These are phyloP conservation scores for Drosophila miranda DNA, from an alignment of 1,140 invertebrate species.

Conservation along the genomic window DNA sequence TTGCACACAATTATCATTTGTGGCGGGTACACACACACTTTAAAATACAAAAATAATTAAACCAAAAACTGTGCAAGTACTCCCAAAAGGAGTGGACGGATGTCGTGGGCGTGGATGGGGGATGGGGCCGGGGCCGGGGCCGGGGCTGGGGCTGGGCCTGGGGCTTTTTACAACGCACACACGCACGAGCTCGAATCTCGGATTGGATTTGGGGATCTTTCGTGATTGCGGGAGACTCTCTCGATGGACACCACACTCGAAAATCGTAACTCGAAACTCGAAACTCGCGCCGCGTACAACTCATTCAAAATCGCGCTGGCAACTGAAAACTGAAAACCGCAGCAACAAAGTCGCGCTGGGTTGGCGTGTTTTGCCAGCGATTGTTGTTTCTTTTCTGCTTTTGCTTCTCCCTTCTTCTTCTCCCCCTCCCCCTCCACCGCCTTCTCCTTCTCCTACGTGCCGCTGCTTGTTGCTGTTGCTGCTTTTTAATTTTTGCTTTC, in stretches of 20 bases:
- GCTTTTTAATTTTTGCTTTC: slow-evolving; percentile 74
- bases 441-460: slow-evolving; percentile 44
- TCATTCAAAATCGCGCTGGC: slow-evolving; percentile 79
- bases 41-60: slow-evolving; percentile 43
- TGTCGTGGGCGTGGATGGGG: background rate
- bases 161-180: background rate
- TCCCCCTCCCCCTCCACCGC: slow-evolving; percentile 21
- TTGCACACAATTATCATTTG: slow-evolving; percentile 68
- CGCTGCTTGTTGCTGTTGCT: slow-evolving; percentile 30
- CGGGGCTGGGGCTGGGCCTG: background rate
- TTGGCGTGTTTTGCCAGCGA: slow-evolving; percentile 77
- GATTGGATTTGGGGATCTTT: too few relatives aligned
- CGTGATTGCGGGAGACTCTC: too few relatives aligned
- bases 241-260: too few relatives aligned
- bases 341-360: slow-evolving; percentile 78
- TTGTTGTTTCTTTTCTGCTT: slow-evolving; percentile 38
- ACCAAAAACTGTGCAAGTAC: slow-evolving; percentile 18
- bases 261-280: slow-evolving; percentile 1
- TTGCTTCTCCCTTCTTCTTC: slow-evolving; percentile 32
- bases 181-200: slow-evolving; percentile 2
- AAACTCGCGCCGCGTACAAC: slow-evolving; percentile 68
- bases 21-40: slow-evolving; percentile 36
- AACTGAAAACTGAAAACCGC: slow-evolving; percentile 73
- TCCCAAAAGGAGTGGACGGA: slow-evolving; percentile 13
- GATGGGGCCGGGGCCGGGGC: background rate